Conservation (phyloP, 2,113 vertebrate genomes). For the Vicugna pacos region DNA sequence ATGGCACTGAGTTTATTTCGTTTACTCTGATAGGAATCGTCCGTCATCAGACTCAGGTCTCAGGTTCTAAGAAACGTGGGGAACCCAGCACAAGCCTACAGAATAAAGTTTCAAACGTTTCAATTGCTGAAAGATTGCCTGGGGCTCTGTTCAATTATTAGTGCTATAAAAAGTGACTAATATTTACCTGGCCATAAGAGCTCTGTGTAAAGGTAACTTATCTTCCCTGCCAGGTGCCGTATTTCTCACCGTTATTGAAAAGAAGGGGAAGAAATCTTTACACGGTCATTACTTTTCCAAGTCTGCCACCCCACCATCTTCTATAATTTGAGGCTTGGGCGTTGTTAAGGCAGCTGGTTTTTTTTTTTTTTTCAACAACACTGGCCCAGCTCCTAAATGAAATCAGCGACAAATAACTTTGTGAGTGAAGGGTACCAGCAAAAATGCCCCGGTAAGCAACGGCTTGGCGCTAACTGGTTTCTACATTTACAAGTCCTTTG, state of each 20-base stretch:
- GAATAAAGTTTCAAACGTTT: constrained; percentile 49
- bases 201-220: constrained; percentile 83
- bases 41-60: neutral
- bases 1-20: neutral
- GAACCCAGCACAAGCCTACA: constrained; percentile 11
- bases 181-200: constrained; percentile 85
- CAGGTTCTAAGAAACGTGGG: neutral
- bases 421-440: neutral
- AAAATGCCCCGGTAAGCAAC: neutral
- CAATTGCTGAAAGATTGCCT: constrained; percentile 65
- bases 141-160: constrained; percentile 87
- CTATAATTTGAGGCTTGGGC: neutral
- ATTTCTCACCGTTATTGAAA: constrained; percentile 86
- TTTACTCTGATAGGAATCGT: neutral
- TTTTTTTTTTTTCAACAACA: neutral
- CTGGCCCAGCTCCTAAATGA: neutral
- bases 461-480: neutral
- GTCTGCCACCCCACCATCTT: constrained; percentile 22
- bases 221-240: constrained; percentile 85
- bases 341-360: neutral
- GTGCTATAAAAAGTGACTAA: constrained; percentile 83
- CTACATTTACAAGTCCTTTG: neutral
- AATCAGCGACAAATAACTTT: neutral
- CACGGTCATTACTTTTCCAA: neutral
- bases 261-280: constrained; percentile 77